phyloP scores from a whole-genome alignment of 2,888 invertebrate species.

The Hydrotaea diabolus region DNA sequence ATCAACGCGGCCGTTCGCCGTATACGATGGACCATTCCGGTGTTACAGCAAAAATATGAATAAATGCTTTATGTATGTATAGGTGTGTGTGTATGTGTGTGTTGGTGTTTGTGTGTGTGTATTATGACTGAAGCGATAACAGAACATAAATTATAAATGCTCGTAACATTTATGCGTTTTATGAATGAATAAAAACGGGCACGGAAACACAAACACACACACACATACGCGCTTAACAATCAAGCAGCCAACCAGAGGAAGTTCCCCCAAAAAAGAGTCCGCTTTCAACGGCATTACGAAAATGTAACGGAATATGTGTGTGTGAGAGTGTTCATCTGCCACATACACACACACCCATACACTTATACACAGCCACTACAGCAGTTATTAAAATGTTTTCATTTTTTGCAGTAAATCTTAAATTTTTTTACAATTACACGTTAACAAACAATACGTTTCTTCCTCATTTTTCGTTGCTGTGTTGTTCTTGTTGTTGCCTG shows the following conservation, averaged over 20 bases:
- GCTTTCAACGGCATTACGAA: not conserved
- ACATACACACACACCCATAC: not conserved
- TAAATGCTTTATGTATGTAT: slow-evolving; percentile 7
- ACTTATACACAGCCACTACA: not conserved
- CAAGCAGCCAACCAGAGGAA: slow-evolving; percentile 9
- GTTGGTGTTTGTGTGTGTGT: slow-evolving; percentile 46
- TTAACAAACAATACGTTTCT: slow-evolving; percentile 40
- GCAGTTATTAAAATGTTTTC: slow-evolving; percentile 40
- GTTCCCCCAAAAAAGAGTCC: slow-evolving; percentile 12
- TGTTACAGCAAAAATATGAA: slow-evolving; percentile 25
- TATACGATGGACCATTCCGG: slow-evolving; percentile 32
- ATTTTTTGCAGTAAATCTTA: slow-evolving; percentile 43
- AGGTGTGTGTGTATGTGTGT: slow-evolving; percentile 28
- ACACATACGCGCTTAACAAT: not conserved
- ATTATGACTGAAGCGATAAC: slow-evolving; percentile 62
- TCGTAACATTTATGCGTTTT: slow-evolving; percentile 52
- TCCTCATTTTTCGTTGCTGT: not conserved
- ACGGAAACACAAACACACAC: not conserved
- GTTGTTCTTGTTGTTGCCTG: no score
- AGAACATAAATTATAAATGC: slow-evolving; percentile 77
- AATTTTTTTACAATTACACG: slow-evolving; percentile 40
- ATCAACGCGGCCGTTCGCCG: not conserved
- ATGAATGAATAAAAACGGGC: slow-evolving; percentile 51
- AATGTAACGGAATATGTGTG: not conserved
- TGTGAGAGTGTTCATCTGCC: not conserved